A percentile compares a stretch with the other conserved stretches of the same genome.
Conservation (phyloP, 2,797 vertebrate genomes). For the Streptopelia turtur region DNA sequence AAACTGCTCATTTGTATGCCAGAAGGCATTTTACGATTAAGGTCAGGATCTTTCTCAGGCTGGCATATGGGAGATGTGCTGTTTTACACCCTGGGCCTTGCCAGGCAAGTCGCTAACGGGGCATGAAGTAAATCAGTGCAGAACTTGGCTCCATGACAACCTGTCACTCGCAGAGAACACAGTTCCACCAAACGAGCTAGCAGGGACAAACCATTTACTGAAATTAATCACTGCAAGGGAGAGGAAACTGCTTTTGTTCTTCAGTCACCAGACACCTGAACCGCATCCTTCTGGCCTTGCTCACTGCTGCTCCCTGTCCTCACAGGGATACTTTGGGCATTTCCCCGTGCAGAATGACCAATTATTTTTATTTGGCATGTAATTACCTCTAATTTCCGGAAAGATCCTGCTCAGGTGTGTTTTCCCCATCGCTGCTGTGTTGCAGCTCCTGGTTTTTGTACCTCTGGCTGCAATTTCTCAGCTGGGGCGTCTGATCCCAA, state of each 20-base stretch:
- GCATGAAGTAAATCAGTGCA: neutral
- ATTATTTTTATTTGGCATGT: neutral
- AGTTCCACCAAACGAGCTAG: neutral
- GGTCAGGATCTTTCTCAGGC: neutral
- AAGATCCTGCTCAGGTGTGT: neutral
- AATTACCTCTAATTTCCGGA: neutral
- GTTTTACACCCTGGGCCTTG: neutral
- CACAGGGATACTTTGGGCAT: neutral
- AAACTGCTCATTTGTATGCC: neutral
- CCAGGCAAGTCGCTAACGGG: neutral
- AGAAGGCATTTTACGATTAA: neutral
- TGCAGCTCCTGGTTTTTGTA: neutral
- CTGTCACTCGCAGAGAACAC: neutral
- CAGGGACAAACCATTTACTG: neutral
- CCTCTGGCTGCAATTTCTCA: neutral
- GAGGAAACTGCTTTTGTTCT: neutral
- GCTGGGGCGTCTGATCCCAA: neutral
- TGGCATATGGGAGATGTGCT: neutral
- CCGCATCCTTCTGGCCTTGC: neutral
- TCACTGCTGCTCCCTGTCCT: fast-evolving
- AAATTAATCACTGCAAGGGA: neutral
- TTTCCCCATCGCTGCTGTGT: neutral
- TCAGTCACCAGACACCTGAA: neutral
- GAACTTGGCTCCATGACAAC: neutral
- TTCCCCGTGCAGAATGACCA: neutral